Conservation (phyloP, 2,113 vertebrate species). For the Opisthocomus hoazin region DNA sequence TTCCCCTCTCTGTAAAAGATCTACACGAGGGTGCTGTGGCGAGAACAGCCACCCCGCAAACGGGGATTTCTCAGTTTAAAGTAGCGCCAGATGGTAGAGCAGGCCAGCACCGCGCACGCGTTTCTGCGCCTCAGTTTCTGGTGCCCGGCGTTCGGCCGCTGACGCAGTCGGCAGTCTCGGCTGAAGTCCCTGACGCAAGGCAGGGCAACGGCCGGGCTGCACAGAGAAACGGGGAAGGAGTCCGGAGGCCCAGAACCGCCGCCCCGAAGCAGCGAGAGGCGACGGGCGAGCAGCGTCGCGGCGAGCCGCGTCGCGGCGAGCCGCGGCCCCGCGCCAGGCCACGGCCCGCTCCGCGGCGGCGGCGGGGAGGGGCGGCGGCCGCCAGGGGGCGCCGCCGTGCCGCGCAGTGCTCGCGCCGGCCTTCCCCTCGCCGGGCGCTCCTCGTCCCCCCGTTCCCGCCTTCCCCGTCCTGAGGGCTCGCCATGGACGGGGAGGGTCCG, state of each 20-base stretch:
- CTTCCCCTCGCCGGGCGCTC: rapidly evolving
- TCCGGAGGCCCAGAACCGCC: not conserved
- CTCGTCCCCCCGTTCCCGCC: no score
- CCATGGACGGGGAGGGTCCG: rapidly evolving
- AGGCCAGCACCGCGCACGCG: not conserved
- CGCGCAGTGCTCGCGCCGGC: rapidly evolving
- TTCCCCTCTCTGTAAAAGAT: not conserved
- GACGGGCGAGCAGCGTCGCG: rapidly evolving
- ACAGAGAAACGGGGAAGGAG: not conserved
- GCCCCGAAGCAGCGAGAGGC: rapidly evolving
- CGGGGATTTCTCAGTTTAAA: not conserved
- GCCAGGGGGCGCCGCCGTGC: not conserved
- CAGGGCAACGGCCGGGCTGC: not conserved
- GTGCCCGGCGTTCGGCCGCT: not conserved
- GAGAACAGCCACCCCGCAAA: not conserved
- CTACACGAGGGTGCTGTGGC: not conserved
- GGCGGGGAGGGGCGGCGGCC: not conserved
- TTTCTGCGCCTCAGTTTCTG: not conserved
- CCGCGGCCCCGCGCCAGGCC: no score
- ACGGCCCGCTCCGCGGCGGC: not conserved
- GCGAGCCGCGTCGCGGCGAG: no score
- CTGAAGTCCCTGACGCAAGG: no score
- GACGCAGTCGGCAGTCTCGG: no score
- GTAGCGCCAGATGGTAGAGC: not conserved
- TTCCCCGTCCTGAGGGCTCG: rapidly evolving